Percentiles rank a stretch among this genome's conserved stretches.
phyloP scores from a whole-genome alignment of 2,888 invertebrate genomes.

The Myopa testacea region DNA sequence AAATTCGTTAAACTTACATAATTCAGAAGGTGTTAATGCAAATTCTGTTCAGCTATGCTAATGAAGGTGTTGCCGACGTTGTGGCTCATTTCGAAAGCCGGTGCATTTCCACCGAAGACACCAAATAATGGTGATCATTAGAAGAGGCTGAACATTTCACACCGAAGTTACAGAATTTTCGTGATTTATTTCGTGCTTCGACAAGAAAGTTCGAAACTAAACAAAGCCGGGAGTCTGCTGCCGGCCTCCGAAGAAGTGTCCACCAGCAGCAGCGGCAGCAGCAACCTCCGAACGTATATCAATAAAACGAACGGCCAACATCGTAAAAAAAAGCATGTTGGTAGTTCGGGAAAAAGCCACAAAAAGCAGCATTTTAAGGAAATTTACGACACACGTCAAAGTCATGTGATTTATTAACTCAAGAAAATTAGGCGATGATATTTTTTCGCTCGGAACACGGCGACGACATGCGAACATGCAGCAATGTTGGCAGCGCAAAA shows the following conservation, averaged over 20 bases:
- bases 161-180: conserved; percentile 11
- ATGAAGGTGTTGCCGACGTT: conserved; percentile 53
- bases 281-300: not conserved
- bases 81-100: not conserved
- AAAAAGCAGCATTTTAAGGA: conserved; percentile 19
- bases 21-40: conserved; percentile 64
- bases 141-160: conserved; percentile 11
- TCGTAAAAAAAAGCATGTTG: not conserved
- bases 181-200: conserved; percentile 21
- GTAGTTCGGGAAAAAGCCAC: not conserved
- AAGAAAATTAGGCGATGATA: conserved; percentile 35
- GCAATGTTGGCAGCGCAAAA: conserved; percentile 13
- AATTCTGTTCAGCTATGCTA: conserved; percentile 60
- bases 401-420: conserved; percentile 38
- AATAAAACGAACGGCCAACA: not conserved
- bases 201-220: not conserved
- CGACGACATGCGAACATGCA: conserved; percentile 13
- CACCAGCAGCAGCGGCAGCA: not conserved
- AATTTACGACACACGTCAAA: conserved; percentile 35
- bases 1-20: conserved; percentile 57
- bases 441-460: conserved; percentile 19
- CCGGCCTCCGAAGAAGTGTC: not conserved
- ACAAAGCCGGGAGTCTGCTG: not conserved
- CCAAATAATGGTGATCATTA: conserved; percentile 16
- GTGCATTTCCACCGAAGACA: not conserved